Percentiles rank a stretch among this genome's conserved stretches.
phyloP scores from a whole-genome alignment of 2,113 vertebrate genomes.

The Labeo rohita region DNA sequence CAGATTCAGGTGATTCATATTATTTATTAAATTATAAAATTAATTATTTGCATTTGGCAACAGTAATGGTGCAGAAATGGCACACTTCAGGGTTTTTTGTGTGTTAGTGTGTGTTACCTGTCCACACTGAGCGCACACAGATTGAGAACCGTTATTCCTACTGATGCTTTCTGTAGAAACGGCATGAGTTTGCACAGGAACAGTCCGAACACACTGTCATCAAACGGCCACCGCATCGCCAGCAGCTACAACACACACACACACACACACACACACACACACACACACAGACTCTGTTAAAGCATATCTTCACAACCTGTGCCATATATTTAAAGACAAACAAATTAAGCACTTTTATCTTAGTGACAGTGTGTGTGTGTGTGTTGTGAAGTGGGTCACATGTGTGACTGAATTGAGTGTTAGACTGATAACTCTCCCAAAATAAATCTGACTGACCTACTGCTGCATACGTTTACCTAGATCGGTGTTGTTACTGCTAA shows the following conservation, averaged over 20 bases:
- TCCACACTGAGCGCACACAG: slow-evolving; percentile 94
- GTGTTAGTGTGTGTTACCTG: slow-evolving; percentile 75
- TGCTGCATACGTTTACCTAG: neutral
- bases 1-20: too few species aligned
- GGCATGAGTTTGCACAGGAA: slow-evolving; percentile 94
- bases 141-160: slow-evolving; percentile 95
- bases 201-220: slow-evolving; percentile 78
- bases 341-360: neutral
- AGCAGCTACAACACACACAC: slow-evolving; percentile 78
- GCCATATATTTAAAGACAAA: neutral
- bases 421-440: slow-evolving; percentile 29
- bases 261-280: slow-evolving; percentile 7
- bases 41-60: too few species aligned
- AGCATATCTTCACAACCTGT: neutral
- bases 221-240: slow-evolving; percentile 86
- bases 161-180: slow-evolving; percentile 94
- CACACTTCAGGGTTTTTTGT: neutral
- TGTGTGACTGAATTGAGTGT: slow-evolving; percentile 30
- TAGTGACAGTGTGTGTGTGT: neutral
- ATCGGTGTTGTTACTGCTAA: neutral
- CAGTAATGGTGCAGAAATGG: too few species aligned
- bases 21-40: too few species aligned
- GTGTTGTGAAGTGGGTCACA: neutral
- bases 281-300: neutral
- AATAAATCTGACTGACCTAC: slow-evolving; percentile 47